Evolutionary conservation across 2,888 invertebrate species (phyloP), one percentile per base, ranked within the genome.

Genomic region (Cheilosia soror): DNA sequence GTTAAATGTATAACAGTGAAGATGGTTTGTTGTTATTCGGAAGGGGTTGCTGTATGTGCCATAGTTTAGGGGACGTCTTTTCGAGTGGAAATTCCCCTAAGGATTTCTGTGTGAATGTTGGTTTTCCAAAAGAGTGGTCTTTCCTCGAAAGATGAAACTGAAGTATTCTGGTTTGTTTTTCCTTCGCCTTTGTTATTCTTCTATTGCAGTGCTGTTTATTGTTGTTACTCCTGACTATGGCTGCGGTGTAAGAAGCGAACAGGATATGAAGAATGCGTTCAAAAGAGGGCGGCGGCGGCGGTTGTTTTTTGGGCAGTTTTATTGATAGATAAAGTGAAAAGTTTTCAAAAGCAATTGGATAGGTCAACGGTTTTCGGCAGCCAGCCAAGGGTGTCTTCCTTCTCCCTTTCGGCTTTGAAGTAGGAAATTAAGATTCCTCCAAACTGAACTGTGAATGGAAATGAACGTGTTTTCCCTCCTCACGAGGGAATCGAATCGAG

Each of bases 41-140:
- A 9, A 58, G 47, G 51, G 27, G 62, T 69, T 62, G 42, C 33
- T 42, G 63, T 63, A 20, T 20, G 20, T 27, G 47, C 13, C 2
- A 44, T 20, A 42, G 53, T 25, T 29, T 27, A 2, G 62, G 55
- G 72, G 44, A 66, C 49, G 27, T 68, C 29, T 57, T 44, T 66
- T 83, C 44, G 31, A 68, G 51, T 62, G 42, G 29, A 63, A 75
- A 69, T 68, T 69, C 78, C 72, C 73, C 37, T 40, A 51, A 72
- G 72, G 57, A 69, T 78, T 73, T 72, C 57, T 83, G 72, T 66
- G 82, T 72, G 77, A 68, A 71, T 82, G 72, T 78, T 69, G 79
- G 79, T 79, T 84, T 75, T 79, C 73, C 79, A 79, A 84, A 68
- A 78, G 79, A 84, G 69, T 73, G 68, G 20, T 72, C 60, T 71